Conservation (phyloP, 2,113 vertebrate genomes). For the Spermophilus dauricus region DNA sequence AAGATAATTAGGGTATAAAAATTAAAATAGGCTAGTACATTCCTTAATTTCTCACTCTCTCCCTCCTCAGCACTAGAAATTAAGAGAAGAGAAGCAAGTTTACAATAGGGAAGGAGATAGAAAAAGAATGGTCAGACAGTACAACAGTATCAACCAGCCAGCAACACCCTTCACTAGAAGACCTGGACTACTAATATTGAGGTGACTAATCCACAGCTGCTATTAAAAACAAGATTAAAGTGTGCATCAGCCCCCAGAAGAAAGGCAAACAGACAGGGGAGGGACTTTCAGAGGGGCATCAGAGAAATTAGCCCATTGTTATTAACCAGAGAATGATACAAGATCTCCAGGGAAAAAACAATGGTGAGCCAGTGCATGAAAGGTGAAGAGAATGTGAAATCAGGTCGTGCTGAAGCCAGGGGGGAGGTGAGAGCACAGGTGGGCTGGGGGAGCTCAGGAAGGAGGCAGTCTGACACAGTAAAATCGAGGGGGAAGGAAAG, state of each 20-base stretch:
- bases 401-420: slow-evolving; percentile 68
- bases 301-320: slow-evolving; percentile 41
- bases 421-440: slow-evolving; percentile 64
- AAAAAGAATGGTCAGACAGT: not conserved
- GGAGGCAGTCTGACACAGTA: slow-evolving; percentile 81
- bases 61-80: not conserved
- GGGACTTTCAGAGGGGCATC: not conserved
- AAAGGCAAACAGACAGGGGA: slow-evolving; percentile 46
- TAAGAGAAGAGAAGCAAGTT: not conserved
- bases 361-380: not conserved
- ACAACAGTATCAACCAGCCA: slow-evolving; percentile 1
- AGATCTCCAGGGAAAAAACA: not conserved
- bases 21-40: slow-evolving; percentile 17
- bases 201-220: slow-evolving; percentile 61
- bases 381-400: slow-evolving; percentile 64
- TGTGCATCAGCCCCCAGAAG: not conserved
- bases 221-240: slow-evolving; percentile 67
- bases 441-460: slow-evolving; percentile 70
- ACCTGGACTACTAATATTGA: slow-evolving; percentile 46
- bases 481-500: slow-evolving; percentile 65
- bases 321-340: not conserved
- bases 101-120: not conserved
- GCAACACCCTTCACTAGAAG: slow-evolving; percentile 23
- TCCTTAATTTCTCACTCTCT: not conserved
- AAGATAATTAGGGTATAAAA: slow-evolving; percentile 27